Evolutionary conservation across 2,888 invertebrate genomes (phyloP).

Genomic region (Sclerodermus sp.): DNA sequence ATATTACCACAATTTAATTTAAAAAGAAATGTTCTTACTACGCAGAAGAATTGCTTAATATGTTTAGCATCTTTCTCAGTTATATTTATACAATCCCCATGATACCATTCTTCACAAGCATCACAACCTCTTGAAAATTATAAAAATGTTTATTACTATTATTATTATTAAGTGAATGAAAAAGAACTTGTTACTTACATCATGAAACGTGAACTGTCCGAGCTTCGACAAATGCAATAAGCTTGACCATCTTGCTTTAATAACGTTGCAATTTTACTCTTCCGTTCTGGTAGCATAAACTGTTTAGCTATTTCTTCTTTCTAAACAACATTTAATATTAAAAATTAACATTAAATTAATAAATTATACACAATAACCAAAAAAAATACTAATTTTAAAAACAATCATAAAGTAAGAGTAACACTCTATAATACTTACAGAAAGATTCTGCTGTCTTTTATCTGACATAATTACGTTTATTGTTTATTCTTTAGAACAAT

Average conservation of each 20-base stretch:
- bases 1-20: not conserved
- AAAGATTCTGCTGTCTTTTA: conserved; percentile 29
- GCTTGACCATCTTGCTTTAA: conserved; percentile 88
- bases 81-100: conserved; percentile 95
- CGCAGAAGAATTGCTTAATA: conserved; percentile 92
- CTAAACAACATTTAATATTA: conserved; percentile 51
- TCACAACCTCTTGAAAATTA: conserved; percentile 80
- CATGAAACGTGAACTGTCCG: conserved; percentile 95
- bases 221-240: conserved; percentile 93
- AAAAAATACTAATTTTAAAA: not conserved
- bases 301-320: conserved; percentile 89
- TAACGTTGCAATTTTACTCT: conserved; percentile 85
- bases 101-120: conserved; percentile 98
- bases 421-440: conserved; percentile 14
- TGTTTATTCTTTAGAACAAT: not conserved
- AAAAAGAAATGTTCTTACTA: no score
- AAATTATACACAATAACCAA: not conserved
- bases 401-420: not conserved
- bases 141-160: not conserved
- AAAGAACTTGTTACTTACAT: conserved; percentile 67
- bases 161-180: not conserved
- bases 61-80: conserved; percentile 90
- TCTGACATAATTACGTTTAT: conserved; percentile 11
- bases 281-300: conserved; percentile 84
- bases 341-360: not conserved